Evolutionary conservation across 2,113 vertebrate species (phyloP).

Genomic region (Syngnathus scovelli): DNA sequence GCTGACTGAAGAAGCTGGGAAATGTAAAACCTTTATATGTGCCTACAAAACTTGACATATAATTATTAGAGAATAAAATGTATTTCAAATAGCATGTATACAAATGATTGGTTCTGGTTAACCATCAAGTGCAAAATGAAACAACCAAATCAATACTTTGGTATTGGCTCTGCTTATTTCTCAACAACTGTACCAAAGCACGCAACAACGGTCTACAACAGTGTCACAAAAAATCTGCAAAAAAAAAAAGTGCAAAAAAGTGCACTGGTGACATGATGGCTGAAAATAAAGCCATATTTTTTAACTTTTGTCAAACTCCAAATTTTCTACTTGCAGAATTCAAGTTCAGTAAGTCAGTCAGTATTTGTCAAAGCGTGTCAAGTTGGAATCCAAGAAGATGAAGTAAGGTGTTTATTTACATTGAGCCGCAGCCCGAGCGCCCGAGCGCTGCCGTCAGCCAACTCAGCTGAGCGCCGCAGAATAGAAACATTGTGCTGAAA

Average conservation of each 20-base stretch:
- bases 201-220: too few relatives aligned
- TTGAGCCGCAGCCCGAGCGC: conserved; percentile 25
- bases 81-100: background rate
- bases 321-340: too few relatives aligned
- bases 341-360: conserved; percentile 8
- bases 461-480: conserved; percentile 38
- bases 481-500: conserved; percentile 53
- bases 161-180: background rate
- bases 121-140: too few relatives aligned
- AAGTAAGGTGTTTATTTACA: conserved; percentile 22
- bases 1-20: background rate
- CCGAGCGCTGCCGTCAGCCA: conserved; percentile 36
- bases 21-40: background rate
- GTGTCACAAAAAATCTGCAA: too few relatives aligned
- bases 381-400: conserved; percentile 18
- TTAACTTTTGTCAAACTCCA: background rate
- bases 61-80: background rate
- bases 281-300: background rate
- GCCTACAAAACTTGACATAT: background rate
- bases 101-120: background rate
- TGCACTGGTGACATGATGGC: background rate
- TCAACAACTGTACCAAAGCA: background rate
- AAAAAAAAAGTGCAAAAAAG: too few relatives aligned
- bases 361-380: conserved; percentile 2
- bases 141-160: too few relatives aligned